Evolutionary conservation across 2,888 invertebrate genomes (phyloP).

Genomic region (Calameuta idolon): DNA sequence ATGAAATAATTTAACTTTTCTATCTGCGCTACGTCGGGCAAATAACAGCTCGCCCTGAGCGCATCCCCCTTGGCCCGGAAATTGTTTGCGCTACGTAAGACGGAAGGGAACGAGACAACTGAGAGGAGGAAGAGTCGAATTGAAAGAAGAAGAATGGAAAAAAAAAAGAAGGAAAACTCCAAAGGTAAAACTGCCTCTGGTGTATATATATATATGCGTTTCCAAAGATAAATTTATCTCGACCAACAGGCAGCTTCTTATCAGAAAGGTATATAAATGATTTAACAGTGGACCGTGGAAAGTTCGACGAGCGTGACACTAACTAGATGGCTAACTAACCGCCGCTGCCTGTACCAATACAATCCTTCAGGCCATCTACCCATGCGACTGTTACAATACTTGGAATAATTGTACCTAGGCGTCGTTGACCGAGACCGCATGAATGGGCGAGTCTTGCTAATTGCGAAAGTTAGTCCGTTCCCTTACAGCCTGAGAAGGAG

Average conservation of each 20-base stretch:
- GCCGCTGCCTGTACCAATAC: neutral
- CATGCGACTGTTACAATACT: neutral
- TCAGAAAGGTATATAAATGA: neutral
- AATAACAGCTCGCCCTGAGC: neutral
- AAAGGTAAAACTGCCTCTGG: neutral
- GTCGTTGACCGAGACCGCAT: neutral
- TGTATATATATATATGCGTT: neutral
- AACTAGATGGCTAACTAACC: neutral
- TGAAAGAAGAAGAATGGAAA: neutral
- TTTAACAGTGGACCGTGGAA: neutral
- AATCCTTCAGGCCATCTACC: neutral
- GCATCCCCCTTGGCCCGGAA: neutral
- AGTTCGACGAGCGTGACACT: neutral
- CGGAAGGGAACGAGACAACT: neutral
- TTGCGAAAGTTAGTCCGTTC: neutral
- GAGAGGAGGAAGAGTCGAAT: neutral
- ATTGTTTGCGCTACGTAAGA: neutral
- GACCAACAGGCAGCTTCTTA: neutral
- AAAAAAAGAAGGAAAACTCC: neutral
- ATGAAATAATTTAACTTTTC: constrained; percentile 7
- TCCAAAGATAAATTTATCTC: neutral
- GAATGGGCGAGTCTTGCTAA: neutral
- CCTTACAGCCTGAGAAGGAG: neutral
- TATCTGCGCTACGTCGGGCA: neutral
- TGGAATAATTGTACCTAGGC: neutral